Evolutionary conservation across 1,140 invertebrate genomes (phyloP), one percentile per base, ranked within the genome.

Genomic region (Scaptodrosophila lebanonensis): DNA sequence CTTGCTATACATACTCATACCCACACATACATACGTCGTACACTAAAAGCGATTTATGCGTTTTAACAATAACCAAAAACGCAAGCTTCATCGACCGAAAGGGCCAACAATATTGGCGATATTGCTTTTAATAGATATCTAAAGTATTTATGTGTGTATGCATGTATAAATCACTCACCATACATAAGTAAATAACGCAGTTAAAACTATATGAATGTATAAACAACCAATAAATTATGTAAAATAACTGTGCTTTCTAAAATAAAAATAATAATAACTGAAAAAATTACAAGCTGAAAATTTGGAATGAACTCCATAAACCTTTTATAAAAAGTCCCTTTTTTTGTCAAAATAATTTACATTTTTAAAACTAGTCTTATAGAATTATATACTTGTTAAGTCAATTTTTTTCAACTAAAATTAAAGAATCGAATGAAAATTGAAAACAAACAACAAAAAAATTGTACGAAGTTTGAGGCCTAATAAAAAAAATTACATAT

Each of bases 371-470:
- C 73, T 77, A 77, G 73, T 77, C 75, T 56, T 45, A 50, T 77
- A 79, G 75, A 44, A 65, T 58, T 72, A 73, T 68, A 25, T 25
- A 43, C 50, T 68, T 73, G 56, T 54, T 79, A 79, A 77, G 73
- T 30, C 22, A 36, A 33, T 51, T 67, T 77, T 77, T 73, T 77
- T 77, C 68, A 43, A 35, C 49, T 59, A 63, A 49, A 63, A 45
- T 62, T 63, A 49, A 33, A 43, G 6, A 50, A 44, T 27, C 47
- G 8, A 36, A 38, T 58, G 38, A 49, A 35, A 38, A 29, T 22
- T 17, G 48, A 20, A 25, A 48, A 50, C 25, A 43, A 50, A 17
- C 27, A 38, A 59, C 35, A 40, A 49, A 44, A 8, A 25, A 3
- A 25, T 25, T 25, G 22, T 25, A 25, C 22, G 3, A 25, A 25